Conservation (phyloP, 2,113 vertebrate species). For the Neogale vison region DNA sequence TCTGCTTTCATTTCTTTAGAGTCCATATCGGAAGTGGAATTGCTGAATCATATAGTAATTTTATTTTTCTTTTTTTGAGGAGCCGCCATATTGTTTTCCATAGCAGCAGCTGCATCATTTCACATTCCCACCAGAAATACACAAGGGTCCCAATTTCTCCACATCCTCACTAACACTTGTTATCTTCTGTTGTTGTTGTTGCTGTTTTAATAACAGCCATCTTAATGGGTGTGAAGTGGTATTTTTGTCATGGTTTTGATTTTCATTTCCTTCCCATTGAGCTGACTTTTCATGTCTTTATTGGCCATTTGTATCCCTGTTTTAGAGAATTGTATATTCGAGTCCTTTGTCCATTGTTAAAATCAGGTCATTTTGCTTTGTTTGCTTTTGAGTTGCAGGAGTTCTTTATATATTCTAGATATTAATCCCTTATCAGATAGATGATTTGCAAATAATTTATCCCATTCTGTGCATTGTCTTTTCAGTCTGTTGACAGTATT, state of each 20-base stretch:
- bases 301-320: background rate
- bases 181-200: background rate
- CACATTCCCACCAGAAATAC: background rate
- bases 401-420: background rate
- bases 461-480: background rate
- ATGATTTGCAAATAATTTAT: background rate
- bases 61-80: background rate
- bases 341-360: background rate
- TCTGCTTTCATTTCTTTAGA: background rate
- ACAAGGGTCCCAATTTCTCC: background rate
- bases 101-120: background rate
- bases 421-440: background rate
- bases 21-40: background rate
- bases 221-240: background rate
- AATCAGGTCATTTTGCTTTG: background rate
- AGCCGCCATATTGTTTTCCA: background rate
- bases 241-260: background rate
- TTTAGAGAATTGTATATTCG: background rate
- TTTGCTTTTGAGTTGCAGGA: background rate
- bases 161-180: background rate
- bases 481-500: background rate
- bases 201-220: background rate
- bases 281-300: background rate
- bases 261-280: background rate
- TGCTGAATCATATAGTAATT: background rate